Conservation (phyloP, 2,888 invertebrate genomes). For the Cerastis leucographa region DNA sequence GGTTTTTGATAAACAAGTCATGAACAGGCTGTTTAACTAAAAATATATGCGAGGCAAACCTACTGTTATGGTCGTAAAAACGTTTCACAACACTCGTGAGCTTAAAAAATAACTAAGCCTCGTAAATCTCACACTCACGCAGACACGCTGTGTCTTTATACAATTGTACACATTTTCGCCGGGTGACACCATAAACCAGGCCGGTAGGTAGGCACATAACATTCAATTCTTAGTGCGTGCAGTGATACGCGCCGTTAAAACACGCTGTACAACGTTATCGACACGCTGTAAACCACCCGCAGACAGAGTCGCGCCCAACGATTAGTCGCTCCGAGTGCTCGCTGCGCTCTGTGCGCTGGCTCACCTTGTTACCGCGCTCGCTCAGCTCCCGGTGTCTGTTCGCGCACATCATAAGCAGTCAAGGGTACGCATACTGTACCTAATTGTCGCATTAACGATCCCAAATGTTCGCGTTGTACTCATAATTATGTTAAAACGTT, state of each 20-base stretch:
- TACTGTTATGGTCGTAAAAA: not conserved
- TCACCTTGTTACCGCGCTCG: conserved; percentile 41
- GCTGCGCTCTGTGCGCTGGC: conserved; percentile 18
- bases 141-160: not conserved
- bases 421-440: conserved; percentile 40
- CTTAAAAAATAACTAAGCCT: not conserved
- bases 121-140: conserved; percentile 5
- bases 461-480: conserved; percentile 51
- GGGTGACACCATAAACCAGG: conserved; percentile 29
- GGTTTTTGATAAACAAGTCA: not conserved
- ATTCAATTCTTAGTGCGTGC: conserved; percentile 29
- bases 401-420: conserved; percentile 42
- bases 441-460: conserved; percentile 58
- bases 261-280: conserved; percentile 46
- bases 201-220: conserved; percentile 22
- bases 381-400: conserved; percentile 11
- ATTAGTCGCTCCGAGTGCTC: conserved; percentile 36
- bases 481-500: conserved; percentile 59
- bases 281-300: conserved; percentile 55
- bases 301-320: conserved; percentile 62
- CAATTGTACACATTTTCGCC: conserved; percentile 13
- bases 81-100: not conserved
- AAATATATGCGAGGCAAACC: not conserved
- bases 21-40: not conserved
- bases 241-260: conserved; percentile 17